Evolutionary conservation across 2,888 invertebrate genomes (phyloP).

Genomic region (Drosophila borborema): DNA sequence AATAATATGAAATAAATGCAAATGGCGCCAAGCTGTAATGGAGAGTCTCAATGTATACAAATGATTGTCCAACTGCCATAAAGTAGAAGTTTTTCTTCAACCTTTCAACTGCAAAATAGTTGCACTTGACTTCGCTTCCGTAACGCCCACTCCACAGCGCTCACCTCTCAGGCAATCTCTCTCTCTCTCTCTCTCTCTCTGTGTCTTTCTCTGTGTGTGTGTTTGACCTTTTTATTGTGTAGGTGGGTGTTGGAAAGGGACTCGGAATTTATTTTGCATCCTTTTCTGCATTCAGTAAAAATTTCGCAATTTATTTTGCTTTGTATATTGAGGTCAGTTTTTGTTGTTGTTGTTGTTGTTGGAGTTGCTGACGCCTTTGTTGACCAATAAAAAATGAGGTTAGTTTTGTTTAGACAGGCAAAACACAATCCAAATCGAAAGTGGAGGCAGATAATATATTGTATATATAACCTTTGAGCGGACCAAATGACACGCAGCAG

Average conservation of each 20-base stretch:
- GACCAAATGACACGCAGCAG: constrained; percentile 26
- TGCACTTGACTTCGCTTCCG: constrained; percentile 34
- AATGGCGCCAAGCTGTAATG: constrained; percentile 46
- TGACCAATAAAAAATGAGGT: constrained; percentile 74
- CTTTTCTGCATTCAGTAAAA: constrained; percentile 67
- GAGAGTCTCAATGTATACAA: constrained; percentile 42
- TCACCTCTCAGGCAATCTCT: neutral
- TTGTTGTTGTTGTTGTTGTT: constrained; percentile 14
- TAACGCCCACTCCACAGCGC: neutral
- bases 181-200: too few species aligned
- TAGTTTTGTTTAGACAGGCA: constrained; percentile 72
- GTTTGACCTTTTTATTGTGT: constrained; percentile 50
- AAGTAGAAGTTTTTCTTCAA: constrained; percentile 29
- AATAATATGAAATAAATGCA: constrained; percentile 22
- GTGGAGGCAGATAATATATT: constrained; percentile 33
- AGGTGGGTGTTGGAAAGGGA: constrained; percentile 58
- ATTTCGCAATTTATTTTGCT: constrained; percentile 76
- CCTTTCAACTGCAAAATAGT: constrained; percentile 30
- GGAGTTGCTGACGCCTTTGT: constrained; percentile 38
- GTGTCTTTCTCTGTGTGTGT: neutral
- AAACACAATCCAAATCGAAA: constrained; percentile 28
- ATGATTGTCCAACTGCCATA: constrained; percentile 53
- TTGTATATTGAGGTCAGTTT: constrained; percentile 72
- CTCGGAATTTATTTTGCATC: constrained; percentile 74
- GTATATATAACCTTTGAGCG: constrained; percentile 41